Percentiles rank a stretch among this genome's conserved stretches.
phyloP scores from a whole-genome alignment of 2,888 invertebrate genomes.

The Muscina levida region DNA sequence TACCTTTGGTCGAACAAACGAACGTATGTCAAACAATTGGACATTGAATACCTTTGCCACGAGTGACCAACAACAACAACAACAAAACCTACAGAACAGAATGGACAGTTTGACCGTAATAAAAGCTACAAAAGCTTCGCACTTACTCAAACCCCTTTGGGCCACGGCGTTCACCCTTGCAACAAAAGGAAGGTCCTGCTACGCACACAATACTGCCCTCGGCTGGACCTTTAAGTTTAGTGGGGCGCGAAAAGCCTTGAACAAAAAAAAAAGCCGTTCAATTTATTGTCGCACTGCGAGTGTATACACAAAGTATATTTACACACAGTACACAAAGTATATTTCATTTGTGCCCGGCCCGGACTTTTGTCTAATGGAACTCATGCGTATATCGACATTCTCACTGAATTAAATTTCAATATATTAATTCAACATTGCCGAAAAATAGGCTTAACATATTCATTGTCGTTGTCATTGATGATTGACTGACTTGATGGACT shows the following conservation, averaged over 20 bases:
- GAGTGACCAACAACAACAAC: constrained; percentile 42
- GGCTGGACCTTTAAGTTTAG: constrained; percentile 61
- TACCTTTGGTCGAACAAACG: constrained; percentile 62
- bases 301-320: neutral
- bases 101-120: constrained; percentile 7
- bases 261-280: constrained; percentile 54
- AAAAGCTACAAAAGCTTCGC: constrained; percentile 39
- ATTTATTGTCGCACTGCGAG: constrained; percentile 46
- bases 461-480: constrained; percentile 57
- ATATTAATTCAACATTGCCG: constrained; percentile 55
- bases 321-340: too few species aligned
- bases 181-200: constrained; percentile 23
- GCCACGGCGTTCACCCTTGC: neutral
- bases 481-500: constrained; percentile 43
- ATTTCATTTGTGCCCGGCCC: neutral
- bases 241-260: constrained; percentile 63
- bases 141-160: constrained; percentile 32
- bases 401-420: constrained; percentile 77
- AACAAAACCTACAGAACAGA: neutral
- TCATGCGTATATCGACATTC: constrained; percentile 73
- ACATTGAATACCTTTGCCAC: constrained; percentile 15
- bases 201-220: constrained; percentile 55
- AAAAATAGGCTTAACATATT: constrained; percentile 54
- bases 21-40: constrained; percentile 68
- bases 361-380: constrained; percentile 78